Conservation (phyloP, 2,888 invertebrate genomes). For the Pristionchus entomophagus region DNA sequence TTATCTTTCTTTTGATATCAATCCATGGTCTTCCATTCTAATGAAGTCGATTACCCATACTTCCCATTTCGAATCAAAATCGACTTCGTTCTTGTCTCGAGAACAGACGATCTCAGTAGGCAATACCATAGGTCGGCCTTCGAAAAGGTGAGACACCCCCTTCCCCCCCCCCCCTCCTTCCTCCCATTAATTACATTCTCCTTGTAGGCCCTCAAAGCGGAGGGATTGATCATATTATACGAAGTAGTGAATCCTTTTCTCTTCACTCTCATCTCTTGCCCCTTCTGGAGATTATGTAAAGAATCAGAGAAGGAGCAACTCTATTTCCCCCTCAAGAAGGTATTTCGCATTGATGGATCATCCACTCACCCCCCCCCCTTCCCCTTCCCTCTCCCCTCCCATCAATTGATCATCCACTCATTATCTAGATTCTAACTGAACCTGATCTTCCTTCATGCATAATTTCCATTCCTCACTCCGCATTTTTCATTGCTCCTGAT, state of each 20-base stretch:
- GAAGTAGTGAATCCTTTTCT: slow-evolving; percentile 53
- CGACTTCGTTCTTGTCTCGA: slow-evolving; percentile 61
- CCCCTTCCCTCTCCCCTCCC: too few species aligned
- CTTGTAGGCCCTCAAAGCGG: slow-evolving; percentile 55
- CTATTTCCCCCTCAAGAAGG: slow-evolving; percentile 64
- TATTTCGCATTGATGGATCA: background rate
- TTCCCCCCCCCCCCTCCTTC: background rate
- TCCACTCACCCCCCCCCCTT: too few species aligned
- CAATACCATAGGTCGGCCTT: slow-evolving; percentile 50
- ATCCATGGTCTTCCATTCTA: slow-evolving; percentile 15
- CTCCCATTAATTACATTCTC: background rate
- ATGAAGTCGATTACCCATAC: slow-evolving; percentile 62
- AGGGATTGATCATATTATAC: slow-evolving; percentile 58
- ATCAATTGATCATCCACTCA: background rate
- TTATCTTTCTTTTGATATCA: background rate
- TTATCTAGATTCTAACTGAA: background rate
- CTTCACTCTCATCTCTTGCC: slow-evolving; percentile 62
- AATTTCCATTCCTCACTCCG: background rate
- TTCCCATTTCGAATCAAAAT: slow-evolving; percentile 63
- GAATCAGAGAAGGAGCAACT: slow-evolving; percentile 60
- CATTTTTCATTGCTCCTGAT: slow-evolving; percentile 41
- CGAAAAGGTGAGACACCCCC: slow-evolving; percentile 48
- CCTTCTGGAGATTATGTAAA: slow-evolving; percentile 60
- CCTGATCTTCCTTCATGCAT: background rate
- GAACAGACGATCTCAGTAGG: slow-evolving; percentile 49